phyloP scores from a whole-genome alignment of 2,797 vertebrate genomes.

The Cryptoblepharus egeriae region DNA sequence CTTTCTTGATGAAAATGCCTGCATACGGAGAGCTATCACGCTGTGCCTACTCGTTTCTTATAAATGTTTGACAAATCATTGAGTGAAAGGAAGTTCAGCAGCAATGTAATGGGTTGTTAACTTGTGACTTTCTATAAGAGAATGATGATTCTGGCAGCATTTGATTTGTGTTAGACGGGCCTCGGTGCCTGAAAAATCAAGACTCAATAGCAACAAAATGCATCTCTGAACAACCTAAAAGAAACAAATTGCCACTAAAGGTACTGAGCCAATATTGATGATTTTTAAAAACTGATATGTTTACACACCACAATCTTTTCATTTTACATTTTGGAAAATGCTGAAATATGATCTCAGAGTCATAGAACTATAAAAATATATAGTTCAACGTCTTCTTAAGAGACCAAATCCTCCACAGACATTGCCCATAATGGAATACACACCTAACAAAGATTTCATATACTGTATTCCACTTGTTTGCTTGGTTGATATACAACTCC shows the following conservation, averaged over 20 bases:
- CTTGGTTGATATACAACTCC: neutral
- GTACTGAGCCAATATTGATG: slow-evolving; percentile 19
- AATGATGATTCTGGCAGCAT: slow-evolving; percentile 12
- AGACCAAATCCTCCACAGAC: neutral
- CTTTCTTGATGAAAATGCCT: slow-evolving; percentile 21
- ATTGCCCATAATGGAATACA: neutral
- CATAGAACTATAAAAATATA: neutral
- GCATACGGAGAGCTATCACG: slow-evolving; percentile 1
- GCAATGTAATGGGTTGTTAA: slow-evolving; percentile 36
- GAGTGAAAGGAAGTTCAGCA: slow-evolving; percentile 34
- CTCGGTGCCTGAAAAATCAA: slow-evolving; percentile 24
- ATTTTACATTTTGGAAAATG: slow-evolving; percentile 15
- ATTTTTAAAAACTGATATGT: slow-evolving; percentile 12
- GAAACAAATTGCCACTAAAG: slow-evolving; percentile 28
- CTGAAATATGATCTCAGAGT: neutral
- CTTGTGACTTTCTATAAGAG: slow-evolving; percentile 41
- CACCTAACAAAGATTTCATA: neutral
- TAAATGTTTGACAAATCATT: slow-evolving; percentile 47
- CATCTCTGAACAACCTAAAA: neutral
- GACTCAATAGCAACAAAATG: slow-evolving; percentile 6
- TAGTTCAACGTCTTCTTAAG: neutral
- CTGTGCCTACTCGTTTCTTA: slow-evolving; percentile 29
- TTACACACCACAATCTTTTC: slow-evolving; percentile 7
- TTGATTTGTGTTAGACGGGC: slow-evolving; percentile 26
- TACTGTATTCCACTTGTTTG: neutral